These are phyloP conservation scores for Anarrhichthys ocellatus DNA, from an alignment of 2,113 vertebrate genomes.

Conservation along the genomic window DNA sequence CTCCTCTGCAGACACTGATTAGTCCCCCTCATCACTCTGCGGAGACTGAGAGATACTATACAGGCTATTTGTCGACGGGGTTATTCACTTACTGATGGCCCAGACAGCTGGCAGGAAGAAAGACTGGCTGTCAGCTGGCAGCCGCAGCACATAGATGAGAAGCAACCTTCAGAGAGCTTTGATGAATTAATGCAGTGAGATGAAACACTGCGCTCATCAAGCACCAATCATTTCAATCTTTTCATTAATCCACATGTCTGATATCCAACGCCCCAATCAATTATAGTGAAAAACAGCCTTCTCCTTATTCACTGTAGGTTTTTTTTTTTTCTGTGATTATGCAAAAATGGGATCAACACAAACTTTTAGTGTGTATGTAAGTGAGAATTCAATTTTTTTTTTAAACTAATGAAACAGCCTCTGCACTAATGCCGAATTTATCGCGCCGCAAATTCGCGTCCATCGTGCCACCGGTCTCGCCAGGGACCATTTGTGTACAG, in stretches of 20 bases:
- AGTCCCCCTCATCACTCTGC: constrained; percentile 14
- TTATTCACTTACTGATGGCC: constrained; percentile 44
- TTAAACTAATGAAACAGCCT: neutral
- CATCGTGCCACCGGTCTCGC: too few relatives aligned
- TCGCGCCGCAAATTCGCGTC: too few relatives aligned
- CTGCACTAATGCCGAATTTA: too few relatives aligned
- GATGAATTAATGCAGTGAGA: constrained; percentile 33
- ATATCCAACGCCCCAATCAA: constrained; percentile 11
- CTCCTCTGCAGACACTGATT: constrained; percentile 45
- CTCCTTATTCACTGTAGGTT: neutral
- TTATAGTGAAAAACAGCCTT: neutral
- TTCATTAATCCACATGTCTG: constrained; percentile 32
- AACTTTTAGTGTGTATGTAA: neutral
- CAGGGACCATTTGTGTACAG: too few relatives aligned
- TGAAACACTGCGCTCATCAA: constrained; percentile 18
- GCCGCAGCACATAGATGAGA: constrained; percentile 23
- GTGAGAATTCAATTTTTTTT: neutral
- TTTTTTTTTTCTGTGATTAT: neutral
- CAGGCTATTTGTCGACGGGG: constrained; percentile 26
- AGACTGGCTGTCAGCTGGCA: constrained; percentile 42
- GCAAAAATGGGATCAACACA: neutral
- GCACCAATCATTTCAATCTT: constrained; percentile 29
- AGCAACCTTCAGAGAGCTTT: constrained; percentile 39
- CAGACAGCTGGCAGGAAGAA: constrained; percentile 34
- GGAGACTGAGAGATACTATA: constrained; percentile 22